Base-by-base conservation (phyloP, 2,113 vertebrate genomes). In the Spea bombifrons region DNA sequence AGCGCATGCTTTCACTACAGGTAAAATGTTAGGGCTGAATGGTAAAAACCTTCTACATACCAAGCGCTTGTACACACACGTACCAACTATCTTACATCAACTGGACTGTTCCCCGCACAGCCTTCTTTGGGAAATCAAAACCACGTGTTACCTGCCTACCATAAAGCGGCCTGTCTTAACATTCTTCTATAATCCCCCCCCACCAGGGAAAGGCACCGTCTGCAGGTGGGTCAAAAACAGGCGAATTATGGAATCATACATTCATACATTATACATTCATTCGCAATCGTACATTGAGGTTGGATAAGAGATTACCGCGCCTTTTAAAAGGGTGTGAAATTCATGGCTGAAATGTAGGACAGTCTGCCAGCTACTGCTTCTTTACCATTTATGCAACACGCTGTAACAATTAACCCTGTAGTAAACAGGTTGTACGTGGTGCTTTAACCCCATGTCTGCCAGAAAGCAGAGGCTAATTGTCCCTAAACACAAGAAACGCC, bases 311-410 rank as follows among this genome's bases (percentile, higher is more conserved):
- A 72, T 71, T 47, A 67, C 52, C 66, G n/a, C 52, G 45, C 17
- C 67, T 53, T 69, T 52, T 47, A 77, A 67, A 77, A 44, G 50
- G 63, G 75, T 70, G 66, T 44, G 45, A 77, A 70, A 70, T 69
- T 77, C 75, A 44, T 77, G 75, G 52, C 66, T 77, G 70, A 68
- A 70, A 47, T 70, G 75, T 57, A 57, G 69, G 75, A 66, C 69
- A 49, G n/a, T 44, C 45, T 48, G 75, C 75, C 75, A 70, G 45
- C 45, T 5, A 48, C 45, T 30, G 10, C 15, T 59, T 76, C 53
- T 15, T 5, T 71, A 66, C 8, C 49, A 61, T 17, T 10, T 1
- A 6, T 71, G 30, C 43, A 49, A 44, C 64, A 43, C 49, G 46
- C 30, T 9, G 64, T 67, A 69, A 76, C 53, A 48, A 66, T 76